Percentiles rank a stretch among this genome's conserved stretches.
phyloP scores from a whole-genome alignment of 2,797 vertebrate species.

The Diplodus sargus region DNA sequence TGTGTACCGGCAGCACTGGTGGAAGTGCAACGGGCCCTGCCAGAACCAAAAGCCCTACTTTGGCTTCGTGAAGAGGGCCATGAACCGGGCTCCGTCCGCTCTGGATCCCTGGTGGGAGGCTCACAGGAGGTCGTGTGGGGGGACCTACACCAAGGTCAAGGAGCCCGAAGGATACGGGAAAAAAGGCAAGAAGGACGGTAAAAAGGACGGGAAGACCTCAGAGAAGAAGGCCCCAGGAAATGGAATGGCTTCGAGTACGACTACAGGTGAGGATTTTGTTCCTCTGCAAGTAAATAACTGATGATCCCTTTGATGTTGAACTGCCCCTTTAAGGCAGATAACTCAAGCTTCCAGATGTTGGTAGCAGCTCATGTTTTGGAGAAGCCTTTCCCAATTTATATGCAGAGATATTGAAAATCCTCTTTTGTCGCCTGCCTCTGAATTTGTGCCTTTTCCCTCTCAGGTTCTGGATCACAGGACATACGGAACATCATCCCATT shows the following conservation, averaged over 20 bases:
- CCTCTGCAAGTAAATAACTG: too few species aligned
- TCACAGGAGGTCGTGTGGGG: constrained; percentile 91
- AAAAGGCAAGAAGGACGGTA: constrained; percentile 73
- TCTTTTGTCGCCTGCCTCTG: not conserved
- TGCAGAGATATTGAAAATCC: not conserved
- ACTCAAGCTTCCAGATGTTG: too few species aligned
- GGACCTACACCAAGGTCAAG: constrained; percentile 91
- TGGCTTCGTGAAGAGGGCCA: constrained; percentile 93
- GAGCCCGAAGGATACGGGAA: constrained; percentile 93
- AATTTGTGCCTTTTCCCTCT: constrained; percentile 35
- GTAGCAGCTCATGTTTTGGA: too few species aligned
- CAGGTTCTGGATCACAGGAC: constrained; percentile 79
- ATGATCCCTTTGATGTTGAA: too few species aligned
- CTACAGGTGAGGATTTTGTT: constrained; percentile 44
- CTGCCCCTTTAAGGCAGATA: too few species aligned
- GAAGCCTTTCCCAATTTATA: not conserved
- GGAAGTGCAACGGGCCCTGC: constrained; percentile 94
- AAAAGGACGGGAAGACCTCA: constrained; percentile 45
- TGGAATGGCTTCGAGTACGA: constrained; percentile 52
- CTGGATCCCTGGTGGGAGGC: constrained; percentile 94
- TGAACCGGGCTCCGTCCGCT: constrained; percentile 94
- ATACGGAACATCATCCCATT: constrained; percentile 88
- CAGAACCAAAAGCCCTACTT: constrained; percentile 88
- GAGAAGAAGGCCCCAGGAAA: constrained; percentile 39
- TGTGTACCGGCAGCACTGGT: constrained; percentile 96